phyloP scores from a whole-genome alignment of 2,888 invertebrate genomes.

The Tinea semifulvella region DNA sequence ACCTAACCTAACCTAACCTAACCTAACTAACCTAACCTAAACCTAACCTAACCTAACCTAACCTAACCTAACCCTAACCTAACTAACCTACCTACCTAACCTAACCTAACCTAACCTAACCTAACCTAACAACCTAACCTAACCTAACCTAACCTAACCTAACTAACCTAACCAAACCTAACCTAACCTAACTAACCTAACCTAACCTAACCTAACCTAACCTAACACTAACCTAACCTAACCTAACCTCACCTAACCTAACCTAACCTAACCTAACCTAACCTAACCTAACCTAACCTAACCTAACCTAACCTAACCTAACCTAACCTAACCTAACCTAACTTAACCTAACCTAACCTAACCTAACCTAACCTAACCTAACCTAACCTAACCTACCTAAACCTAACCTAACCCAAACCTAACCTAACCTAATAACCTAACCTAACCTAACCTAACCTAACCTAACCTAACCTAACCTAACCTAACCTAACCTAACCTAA shows the following conservation, averaged over 20 bases:
- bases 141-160: constrained; percentile 20
- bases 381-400: constrained; percentile 10
- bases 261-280: constrained; percentile 10
- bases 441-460: constrained; percentile 19
- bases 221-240: no score
- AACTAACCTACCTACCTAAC: constrained; percentile 17
- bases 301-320: constrained; percentile 18
- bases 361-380: constrained; percentile 13
- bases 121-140: no score
- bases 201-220: constrained; percentile 15
- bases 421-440: constrained; percentile 10
- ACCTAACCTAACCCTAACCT: no score
- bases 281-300: constrained; percentile 17
- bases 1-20: constrained; percentile 12
- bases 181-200: constrained; percentile 16
- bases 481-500: constrained; percentile 18
- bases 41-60: constrained; percentile 14
- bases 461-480: constrained; percentile 16
- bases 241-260: no score
- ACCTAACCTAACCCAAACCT: constrained; percentile 2
- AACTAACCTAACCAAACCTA: constrained; percentile 19
- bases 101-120: constrained; percentile 18
- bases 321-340: constrained; percentile 18
- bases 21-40: no score
- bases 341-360: constrained; percentile 16